Base-by-base conservation (phyloP, 2,888 invertebrate species). In the Molorchus minor region DNA sequence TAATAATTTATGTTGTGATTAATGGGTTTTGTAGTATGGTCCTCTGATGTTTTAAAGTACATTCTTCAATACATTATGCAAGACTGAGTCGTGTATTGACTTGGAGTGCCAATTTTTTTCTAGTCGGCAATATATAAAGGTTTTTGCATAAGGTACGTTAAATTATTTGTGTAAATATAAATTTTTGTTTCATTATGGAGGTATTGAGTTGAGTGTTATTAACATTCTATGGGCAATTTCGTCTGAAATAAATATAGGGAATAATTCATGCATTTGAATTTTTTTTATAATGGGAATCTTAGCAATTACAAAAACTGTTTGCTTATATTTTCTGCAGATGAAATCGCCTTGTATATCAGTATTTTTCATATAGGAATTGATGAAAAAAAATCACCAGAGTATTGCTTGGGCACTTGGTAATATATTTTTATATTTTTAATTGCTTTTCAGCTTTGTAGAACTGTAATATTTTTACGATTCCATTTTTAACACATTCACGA, bases 31-130 rank as follows among this genome's bases (percentile, higher is more conserved):
- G 49, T 25, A 43, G 49, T 56, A 46, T 58, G 53, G 58, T 56
- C 49, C 58, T 62, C 53, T 44, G 56, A 57, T 58, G 13, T 51
- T 51, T 59, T 47, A 10, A 36, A 41, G 57, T 49, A 35, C 45
- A 60, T 57, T 64, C 61, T 65, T 64, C 62, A 68, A 65, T 59
- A 62, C 61, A 64, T 60, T 63, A 56, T 61, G 65, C 67, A 68
- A 71, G 71, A 71, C 71, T 69, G 71, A 69, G 71, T 68, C 68
- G 64, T 69, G 62, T 66, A 62, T 67, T 65, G 69, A 70, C 74
- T 75, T 71, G 72, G 73, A 69, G 74, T 73, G 72, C 71, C 75
- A 75, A 75, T 71, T 71, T 73, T 73, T 75, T 71, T 79, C 77
- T 79, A 79, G 78, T 79, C 77, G 74, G 74, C 71, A 74, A 58